Conservation (phyloP, 1,140 invertebrate species). For the Pogonognathellus flavescens region DNA sequence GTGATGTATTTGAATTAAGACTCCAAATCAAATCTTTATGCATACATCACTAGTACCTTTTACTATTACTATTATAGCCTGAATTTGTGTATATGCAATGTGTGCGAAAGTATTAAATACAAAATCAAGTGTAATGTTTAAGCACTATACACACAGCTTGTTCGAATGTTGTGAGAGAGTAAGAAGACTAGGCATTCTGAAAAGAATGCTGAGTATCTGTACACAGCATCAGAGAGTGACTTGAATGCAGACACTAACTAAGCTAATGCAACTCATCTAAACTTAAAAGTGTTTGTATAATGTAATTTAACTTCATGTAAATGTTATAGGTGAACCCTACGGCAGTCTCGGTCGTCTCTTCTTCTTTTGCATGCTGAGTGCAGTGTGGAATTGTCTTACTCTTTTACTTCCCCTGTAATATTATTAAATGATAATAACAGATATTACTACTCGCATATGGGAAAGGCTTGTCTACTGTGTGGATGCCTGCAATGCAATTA, state of each 20-base stretch:
- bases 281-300: constrained; percentile 47
- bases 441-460: not conserved
- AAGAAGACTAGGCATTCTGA: not conserved
- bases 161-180: not conserved
- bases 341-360: constrained; percentile 6
- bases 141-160: not conserved
- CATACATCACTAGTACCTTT: no score
- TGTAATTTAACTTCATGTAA: constrained; percentile 48
- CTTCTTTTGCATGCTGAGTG: not conserved
- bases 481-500: not conserved
- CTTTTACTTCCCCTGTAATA: not conserved
- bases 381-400: not conserved
- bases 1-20: no score
- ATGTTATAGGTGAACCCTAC: constrained; percentile 12
- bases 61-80: not conserved
- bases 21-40: no score
- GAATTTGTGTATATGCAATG: not conserved
- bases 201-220: constrained; percentile 20
- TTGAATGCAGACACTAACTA: constrained; percentile 30
- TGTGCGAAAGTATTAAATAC: not conserved
- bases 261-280: constrained; percentile 47
- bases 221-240: not conserved
- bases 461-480: not conserved
- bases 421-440: not conserved
- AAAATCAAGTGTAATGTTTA: not conserved